A percentile compares a stretch with the other conserved stretches of the same genome.
phyloP scores from a whole-genome alignment of 2,888 invertebrate species.

The Abscondita cerata region DNA sequence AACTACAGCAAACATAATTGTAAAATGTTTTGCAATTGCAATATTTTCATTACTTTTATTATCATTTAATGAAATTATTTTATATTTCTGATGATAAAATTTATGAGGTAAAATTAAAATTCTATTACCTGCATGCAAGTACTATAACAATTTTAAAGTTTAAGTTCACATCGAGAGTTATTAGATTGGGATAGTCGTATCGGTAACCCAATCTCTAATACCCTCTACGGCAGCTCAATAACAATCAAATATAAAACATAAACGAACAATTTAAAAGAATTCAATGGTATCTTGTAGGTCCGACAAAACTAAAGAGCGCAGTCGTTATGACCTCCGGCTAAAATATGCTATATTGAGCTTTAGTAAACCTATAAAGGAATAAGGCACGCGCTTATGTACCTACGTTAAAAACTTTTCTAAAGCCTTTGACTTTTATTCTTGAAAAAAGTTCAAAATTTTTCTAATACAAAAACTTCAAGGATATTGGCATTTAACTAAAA shows the following conservation, averaged over 20 bases:
- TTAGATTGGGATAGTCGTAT: no score
- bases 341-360: conserved; percentile 22
- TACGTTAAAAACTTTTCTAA: conserved; percentile 18
- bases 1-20: no score
- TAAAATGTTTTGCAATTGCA: no score
- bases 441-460: conserved; percentile 19
- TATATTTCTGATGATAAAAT: no score
- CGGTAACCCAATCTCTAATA: no score
- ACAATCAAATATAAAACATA: conserved; percentile 19
- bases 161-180: no score
- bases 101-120: no score
- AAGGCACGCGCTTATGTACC: conserved; percentile 22
- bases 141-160: no score
- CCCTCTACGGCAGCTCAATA: conserved; percentile 2
- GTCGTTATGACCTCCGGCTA: conserved; percentile 18
- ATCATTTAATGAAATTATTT: no score
- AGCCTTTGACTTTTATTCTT: conserved; percentile 15
- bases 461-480: conserved; percentile 21
- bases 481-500: conserved; percentile 19
- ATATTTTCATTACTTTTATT: no score
- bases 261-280: conserved; percentile 16
- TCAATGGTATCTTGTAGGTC: neutral
- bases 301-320: conserved; percentile 16
- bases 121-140: no score
- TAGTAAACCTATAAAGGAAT: conserved; percentile 25